phyloP scores from a whole-genome alignment of 1,140 invertebrate genomes.

The Pristionchus pacificus region DNA sequence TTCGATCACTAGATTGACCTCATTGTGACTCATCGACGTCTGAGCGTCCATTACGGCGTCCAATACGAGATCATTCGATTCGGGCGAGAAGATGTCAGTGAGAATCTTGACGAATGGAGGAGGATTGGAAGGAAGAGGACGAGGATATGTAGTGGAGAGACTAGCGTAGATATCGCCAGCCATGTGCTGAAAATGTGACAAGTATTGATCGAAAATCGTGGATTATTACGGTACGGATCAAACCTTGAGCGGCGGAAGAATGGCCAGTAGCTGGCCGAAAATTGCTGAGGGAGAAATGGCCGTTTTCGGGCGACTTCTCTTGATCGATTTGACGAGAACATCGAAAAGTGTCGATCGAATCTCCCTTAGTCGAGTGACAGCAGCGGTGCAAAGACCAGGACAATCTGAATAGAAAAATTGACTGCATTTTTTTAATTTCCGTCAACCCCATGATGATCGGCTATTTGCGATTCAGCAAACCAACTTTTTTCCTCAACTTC shows the following conservation, averaged over 20 bases:
- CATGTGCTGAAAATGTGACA: background rate
- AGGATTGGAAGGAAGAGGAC: background rate
- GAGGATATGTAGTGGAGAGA: conserved; percentile 10
- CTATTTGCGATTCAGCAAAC: too few relatives aligned
- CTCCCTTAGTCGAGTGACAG: background rate
- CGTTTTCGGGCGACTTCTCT: background rate
- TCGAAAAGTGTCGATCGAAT: background rate
- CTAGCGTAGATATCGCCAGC: background rate
- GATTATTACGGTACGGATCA: background rate
- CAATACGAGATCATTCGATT: conserved; percentile 10
- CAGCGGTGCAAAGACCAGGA: background rate
- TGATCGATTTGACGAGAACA: background rate
- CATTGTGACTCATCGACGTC: too few relatives aligned
- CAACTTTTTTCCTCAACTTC: too few relatives aligned
- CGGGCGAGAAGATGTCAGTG: conserved; percentile 19
- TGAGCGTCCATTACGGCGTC: background rate
- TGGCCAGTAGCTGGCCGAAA: background rate
- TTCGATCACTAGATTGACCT: too few relatives aligned
- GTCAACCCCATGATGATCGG: too few relatives aligned
- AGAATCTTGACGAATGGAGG: conserved; percentile 23
- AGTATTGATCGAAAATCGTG: background rate
- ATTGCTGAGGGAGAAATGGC: background rate
- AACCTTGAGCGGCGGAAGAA: background rate
- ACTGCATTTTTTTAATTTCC: too few relatives aligned
- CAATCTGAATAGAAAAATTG: too few relatives aligned